phyloP scores from a whole-genome alignment of 2,888 invertebrate species.

The Caradrina kadenii region DNA sequence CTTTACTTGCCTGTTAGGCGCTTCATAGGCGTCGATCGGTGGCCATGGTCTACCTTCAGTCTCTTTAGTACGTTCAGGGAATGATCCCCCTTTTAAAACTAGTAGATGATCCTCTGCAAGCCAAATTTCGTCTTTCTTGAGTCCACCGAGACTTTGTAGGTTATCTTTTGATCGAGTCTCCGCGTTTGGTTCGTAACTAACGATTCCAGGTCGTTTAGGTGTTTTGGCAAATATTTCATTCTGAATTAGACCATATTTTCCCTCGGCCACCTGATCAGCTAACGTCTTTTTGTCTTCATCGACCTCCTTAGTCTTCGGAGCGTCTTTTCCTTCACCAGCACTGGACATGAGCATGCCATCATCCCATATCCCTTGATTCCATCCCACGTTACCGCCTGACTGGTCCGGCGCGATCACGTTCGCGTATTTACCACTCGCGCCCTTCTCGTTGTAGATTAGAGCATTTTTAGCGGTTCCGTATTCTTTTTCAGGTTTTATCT shows the following conservation, averaged over 20 bases:
- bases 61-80: constrained; percentile 90
- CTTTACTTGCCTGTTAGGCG: constrained; percentile 95
- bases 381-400: constrained; percentile 88
- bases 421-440: constrained; percentile 83
- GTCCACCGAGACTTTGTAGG: constrained; percentile 94
- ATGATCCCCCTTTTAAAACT: constrained; percentile 94
- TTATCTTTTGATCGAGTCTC: constrained; percentile 95
- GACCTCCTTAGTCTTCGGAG: constrained; percentile 82
- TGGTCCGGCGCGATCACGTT: constrained; percentile 84
- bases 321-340: constrained; percentile 92
- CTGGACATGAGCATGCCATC: constrained; percentile 93
- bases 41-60: constrained; percentile 92
- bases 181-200: constrained; percentile 95
- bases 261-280: constrained; percentile 97
- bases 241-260: constrained; percentile 97
- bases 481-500: constrained; percentile 85
- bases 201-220: constrained; percentile 94
- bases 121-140: constrained; percentile 97
- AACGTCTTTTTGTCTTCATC: constrained; percentile 96
- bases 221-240: constrained; percentile 94
- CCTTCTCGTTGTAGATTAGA: constrained; percentile 79
- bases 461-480: constrained; percentile 84
- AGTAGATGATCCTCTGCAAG: constrained; percentile 96
- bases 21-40: constrained; percentile 95
- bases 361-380: constrained; percentile 91